phyloP scores from a whole-genome alignment of 2,113 vertebrate genomes.

The Bos javanicus region DNA sequence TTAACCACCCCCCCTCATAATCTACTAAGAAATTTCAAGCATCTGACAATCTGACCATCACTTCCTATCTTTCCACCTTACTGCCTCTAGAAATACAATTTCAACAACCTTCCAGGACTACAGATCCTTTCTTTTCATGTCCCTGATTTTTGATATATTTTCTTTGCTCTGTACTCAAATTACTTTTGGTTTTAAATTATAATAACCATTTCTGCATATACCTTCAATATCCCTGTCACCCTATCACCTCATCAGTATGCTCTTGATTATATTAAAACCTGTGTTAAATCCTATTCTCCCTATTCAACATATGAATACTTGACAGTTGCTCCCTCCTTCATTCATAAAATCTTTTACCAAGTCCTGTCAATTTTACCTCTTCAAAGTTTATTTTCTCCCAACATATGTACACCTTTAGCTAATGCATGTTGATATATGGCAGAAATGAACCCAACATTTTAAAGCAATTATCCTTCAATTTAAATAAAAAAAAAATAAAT shows the following conservation, averaged over 20 bases:
- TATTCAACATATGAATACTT: not conserved
- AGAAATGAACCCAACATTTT: not conserved
- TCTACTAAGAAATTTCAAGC: not conserved
- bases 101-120: not conserved
- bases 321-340: not conserved
- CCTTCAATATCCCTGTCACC: not conserved
- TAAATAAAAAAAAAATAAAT: not conserved
- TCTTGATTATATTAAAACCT: not conserved
- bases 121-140: not conserved
- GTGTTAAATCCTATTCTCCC: not conserved
- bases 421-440: not conserved
- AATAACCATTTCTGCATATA: not conserved
- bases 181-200: not conserved
- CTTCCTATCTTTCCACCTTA: not conserved
- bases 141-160: not conserved
- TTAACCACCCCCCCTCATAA: not conserved
- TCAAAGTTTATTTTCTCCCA: not conserved
- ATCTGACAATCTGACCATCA: not conserved
- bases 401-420: not conserved
- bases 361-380: not conserved
- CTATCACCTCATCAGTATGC: not conserved
- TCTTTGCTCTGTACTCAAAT: not conserved
- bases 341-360: not conserved
- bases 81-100: not conserved
- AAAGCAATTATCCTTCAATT: not conserved